A percentile compares a stretch with the other conserved stretches of the same genome.
phyloP scores from a whole-genome alignment of 1,140 invertebrate species.

The Polypedilum vanderplanki region DNA sequence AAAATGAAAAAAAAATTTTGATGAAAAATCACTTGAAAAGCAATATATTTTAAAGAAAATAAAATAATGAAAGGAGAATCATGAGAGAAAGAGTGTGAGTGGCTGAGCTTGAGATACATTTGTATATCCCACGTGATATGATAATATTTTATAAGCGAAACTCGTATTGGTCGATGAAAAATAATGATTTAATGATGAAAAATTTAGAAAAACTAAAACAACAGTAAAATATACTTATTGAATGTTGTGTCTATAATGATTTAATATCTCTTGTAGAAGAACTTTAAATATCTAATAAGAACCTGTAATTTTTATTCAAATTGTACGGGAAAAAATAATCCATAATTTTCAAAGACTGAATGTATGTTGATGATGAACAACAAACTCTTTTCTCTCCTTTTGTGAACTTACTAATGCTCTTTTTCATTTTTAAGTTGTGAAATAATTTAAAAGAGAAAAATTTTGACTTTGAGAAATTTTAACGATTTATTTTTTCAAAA shows the following conservation, averaged over 20 bases:
- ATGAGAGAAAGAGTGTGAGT: not conserved
- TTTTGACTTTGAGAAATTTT: too few species aligned
- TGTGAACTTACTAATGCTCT: not conserved
- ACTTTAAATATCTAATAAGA: not conserved
- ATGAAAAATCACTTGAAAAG: conserved; percentile 3
- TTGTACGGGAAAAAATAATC: conserved; percentile 4
- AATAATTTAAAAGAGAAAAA: not conserved
- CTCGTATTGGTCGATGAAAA: not conserved
- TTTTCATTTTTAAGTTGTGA: not conserved
- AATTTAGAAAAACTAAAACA: not conserved
- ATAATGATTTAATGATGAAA: too few species aligned
- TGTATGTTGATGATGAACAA: conserved; percentile 6
- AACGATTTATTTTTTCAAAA: too few species aligned
- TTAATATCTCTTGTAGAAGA: not conserved
- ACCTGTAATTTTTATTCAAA: conserved; percentile 9
- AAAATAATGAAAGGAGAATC: not conserved
- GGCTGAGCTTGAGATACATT: not conserved
- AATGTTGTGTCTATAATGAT: conserved; percentile 9
- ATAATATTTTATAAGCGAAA: conserved; percentile 7
- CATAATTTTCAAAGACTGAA: conserved; percentile 19
- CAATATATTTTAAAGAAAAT: conserved; percentile 14
- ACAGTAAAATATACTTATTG: not conserved
- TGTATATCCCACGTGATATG: conserved; percentile 8
- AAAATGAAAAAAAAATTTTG: not conserved
- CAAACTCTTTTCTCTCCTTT: not conserved